phyloP scores from a whole-genome alignment of 2,113 vertebrate genomes.

The Ageneiosus marmoratus region DNA sequence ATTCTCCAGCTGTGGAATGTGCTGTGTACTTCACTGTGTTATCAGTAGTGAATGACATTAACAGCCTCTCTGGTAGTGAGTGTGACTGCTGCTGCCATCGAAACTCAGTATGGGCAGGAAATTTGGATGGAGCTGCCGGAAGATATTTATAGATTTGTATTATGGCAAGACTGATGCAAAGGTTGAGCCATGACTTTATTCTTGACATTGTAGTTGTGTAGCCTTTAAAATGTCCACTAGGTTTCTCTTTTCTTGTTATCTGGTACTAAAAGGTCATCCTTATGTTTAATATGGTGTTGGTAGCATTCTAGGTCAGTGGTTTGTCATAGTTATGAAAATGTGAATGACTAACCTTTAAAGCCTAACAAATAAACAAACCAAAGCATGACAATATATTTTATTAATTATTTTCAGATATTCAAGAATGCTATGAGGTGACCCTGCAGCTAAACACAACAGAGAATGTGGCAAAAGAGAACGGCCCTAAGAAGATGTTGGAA shows the following conservation, averaged over 20 bases:
- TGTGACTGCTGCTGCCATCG: slow-evolving; percentile 20
- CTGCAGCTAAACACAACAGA: slow-evolving; percentile 69
- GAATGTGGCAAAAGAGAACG: slow-evolving; percentile 63
- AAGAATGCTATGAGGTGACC: slow-evolving; percentile 80
- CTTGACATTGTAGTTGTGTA: slow-evolving; percentile 30
- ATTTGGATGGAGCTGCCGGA: slow-evolving; percentile 35
- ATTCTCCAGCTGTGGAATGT: slow-evolving; percentile 32
- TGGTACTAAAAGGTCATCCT: background rate
- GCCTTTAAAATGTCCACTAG: slow-evolving; percentile 2
- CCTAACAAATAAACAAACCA: background rate
- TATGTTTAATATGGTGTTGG: background rate
- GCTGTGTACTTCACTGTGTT: slow-evolving; percentile 24
- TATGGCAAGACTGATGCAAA: slow-evolving; percentile 34
- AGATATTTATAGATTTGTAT: slow-evolving; percentile 48
- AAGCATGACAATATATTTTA: slow-evolving; percentile 17
- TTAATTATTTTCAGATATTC: slow-evolving; percentile 71
- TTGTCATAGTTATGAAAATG: background rate
- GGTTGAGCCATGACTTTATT: slow-evolving; percentile 42
- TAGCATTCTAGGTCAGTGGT: background rate
- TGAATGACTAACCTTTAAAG: background rate
- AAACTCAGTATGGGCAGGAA: slow-evolving; percentile 49
- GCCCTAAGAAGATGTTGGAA: slow-evolving; percentile 63
- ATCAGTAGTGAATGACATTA: slow-evolving; percentile 43
- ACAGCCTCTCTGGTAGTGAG: slow-evolving; percentile 41
- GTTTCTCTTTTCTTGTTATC: slow-evolving; percentile 9